Conservation (phyloP, 2,797 vertebrate species). For the Eospalax fontanierii region DNA sequence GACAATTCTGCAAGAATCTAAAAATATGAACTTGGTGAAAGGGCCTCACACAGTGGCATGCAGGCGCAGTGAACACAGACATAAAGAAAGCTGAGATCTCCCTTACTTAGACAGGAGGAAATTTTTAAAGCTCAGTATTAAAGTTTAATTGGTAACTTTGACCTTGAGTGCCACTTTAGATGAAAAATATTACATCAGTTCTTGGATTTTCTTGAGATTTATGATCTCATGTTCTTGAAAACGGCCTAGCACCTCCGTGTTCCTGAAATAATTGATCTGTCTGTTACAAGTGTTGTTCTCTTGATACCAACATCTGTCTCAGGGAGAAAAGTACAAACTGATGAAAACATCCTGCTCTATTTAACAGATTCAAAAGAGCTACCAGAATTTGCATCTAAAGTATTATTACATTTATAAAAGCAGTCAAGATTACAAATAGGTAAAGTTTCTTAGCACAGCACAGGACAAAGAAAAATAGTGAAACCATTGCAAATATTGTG, state of each 20-base stretch:
- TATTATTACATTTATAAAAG: conserved; percentile 62
- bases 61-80: background rate
- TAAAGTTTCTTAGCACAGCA: conserved; percentile 45
- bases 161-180: conserved; percentile 72
- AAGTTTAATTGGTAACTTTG: conserved; percentile 80
- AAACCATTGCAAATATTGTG: conserved; percentile 45
- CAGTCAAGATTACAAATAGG: conserved; percentile 18
- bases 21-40: conserved; percentile 41
- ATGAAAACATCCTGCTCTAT: conserved; percentile 77
- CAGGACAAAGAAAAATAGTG: conserved; percentile 41
- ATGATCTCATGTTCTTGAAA: conserved; percentile 78
- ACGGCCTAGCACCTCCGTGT: conserved; percentile 70
- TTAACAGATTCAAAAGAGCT: conserved; percentile 74
- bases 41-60: background rate
- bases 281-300: conserved; percentile 80
- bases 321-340: conserved; percentile 74
- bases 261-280: conserved; percentile 83
- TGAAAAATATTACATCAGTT: conserved; percentile 68
- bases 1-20: background rate
- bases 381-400: conserved; percentile 60
- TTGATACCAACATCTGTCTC: conserved; percentile 80
- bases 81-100: conserved; percentile 33
- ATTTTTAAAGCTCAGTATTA: conserved; percentile 68
- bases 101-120: background rate
- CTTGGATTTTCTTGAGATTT: conserved; percentile 77